Evolutionary conservation across 2,888 invertebrate genomes (phyloP).

Genomic region (Brachypterus glaber): DNA sequence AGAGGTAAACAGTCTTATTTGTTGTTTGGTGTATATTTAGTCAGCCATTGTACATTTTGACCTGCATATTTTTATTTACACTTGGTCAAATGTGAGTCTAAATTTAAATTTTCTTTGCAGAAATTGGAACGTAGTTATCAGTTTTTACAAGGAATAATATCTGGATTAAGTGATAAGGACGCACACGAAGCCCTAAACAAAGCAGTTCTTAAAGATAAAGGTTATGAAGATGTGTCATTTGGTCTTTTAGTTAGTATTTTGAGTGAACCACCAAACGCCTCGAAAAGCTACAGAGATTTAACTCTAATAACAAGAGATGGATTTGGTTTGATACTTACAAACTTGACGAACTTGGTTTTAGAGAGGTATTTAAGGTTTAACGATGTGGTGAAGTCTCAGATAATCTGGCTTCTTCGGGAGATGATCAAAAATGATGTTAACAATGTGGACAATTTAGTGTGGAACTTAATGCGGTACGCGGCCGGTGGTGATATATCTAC

Average conservation of each 20-base stretch:
- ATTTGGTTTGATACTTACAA: constrained; percentile 67
- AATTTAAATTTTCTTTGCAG: constrained; percentile 48
- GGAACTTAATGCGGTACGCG: constrained; percentile 86
- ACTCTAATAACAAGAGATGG: constrained; percentile 86
- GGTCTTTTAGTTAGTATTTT: constrained; percentile 84
- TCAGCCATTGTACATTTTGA: constrained; percentile 46
- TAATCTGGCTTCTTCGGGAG: constrained; percentile 85
- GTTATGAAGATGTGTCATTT: constrained; percentile 87
- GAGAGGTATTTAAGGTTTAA: constrained; percentile 83
- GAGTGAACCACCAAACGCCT: constrained; percentile 72
- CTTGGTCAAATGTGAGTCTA: constrained; percentile 33
- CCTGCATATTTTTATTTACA: constrained; percentile 37
- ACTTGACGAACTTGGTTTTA: constrained; percentile 74
- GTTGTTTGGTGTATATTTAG: too few relatives aligned
- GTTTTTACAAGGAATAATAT: constrained; percentile 65
- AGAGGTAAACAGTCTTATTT: constrained; percentile 81
- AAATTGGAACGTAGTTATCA: constrained; percentile 81
- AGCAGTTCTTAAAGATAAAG: constrained; percentile 76
- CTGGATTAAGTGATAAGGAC: constrained; percentile 86
- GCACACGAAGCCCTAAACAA: constrained; percentile 86
- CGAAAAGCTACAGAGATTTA: constrained; percentile 84
- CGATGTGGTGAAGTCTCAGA: constrained; percentile 70
- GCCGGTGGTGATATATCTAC: constrained; percentile 88
- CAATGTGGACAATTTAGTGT: constrained; percentile 81
- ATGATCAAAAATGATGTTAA: constrained; percentile 83